Conservation (phyloP, 2,113 vertebrate species). For the Chunga burmeisteri region DNA sequence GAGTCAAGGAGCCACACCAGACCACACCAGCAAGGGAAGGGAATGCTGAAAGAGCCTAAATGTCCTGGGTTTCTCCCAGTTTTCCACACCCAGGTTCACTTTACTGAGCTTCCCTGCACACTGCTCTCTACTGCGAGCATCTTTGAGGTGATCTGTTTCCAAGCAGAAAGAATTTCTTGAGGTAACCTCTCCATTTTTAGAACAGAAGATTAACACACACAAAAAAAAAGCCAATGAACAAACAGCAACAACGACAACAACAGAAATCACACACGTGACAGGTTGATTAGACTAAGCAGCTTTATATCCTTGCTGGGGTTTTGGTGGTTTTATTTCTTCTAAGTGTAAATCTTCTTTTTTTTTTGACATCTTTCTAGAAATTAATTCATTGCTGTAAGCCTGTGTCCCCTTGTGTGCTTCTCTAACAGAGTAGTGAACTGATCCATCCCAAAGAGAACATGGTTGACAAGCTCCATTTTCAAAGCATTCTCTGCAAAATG, state of each 20-base stretch:
- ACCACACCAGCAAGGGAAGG: neutral
- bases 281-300: slow-evolving; percentile 23
- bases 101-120: slow-evolving; percentile 5
- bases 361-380: neutral
- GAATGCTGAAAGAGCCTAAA: neutral
- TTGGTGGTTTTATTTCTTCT: neutral
- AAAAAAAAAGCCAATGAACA: neutral
- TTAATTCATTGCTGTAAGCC: neutral
- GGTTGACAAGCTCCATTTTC: neutral
- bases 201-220: slow-evolving; percentile 49
- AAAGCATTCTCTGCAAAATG: neutral
- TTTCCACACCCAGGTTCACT: neutral
- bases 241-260: neutral
- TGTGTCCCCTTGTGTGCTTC: slow-evolving; percentile 11
- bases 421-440: neutral
- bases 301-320: neutral
- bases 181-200: slow-evolving; percentile 74
- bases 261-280: slow-evolving; percentile 25
- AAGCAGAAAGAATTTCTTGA: slow-evolving; percentile 73
- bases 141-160: slow-evolving; percentile 64
- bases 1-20: neutral
- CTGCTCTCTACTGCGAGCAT: neutral
- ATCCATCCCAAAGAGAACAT: neutral
- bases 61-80: neutral
- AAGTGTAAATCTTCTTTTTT: neutral